Conservation (phyloP, 2,797 vertebrate species). For the Cossypha polioptera region DNA sequence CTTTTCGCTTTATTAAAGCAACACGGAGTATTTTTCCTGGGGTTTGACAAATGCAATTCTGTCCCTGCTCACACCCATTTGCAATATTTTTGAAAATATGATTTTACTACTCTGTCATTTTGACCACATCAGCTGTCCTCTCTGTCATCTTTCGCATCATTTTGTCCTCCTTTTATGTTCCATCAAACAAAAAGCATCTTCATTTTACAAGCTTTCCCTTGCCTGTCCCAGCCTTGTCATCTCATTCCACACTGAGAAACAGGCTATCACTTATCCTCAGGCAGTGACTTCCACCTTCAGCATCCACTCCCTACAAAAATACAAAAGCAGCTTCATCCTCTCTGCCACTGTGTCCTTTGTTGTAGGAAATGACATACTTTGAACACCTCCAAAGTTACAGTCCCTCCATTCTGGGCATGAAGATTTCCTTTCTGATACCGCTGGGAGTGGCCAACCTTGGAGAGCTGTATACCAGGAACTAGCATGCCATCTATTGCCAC, state of each 20-base stretch:
- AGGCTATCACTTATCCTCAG: not conserved
- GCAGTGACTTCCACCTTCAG: not conserved
- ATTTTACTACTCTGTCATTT: not conserved
- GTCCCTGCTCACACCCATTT: not conserved
- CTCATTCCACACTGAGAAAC: not conserved
- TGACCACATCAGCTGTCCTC: not conserved
- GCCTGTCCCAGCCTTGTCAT: not conserved
- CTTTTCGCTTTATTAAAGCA: not conserved
- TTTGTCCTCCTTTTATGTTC: not conserved
- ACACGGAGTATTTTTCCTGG: not conserved
- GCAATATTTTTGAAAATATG: not conserved
- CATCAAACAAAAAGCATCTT: constrained; percentile 9
- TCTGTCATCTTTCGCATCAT: not conserved
- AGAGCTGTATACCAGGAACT: not conserved
- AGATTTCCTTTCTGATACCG: not conserved
- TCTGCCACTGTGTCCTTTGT: not conserved
- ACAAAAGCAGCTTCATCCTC: not conserved
- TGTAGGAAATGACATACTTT: not conserved
- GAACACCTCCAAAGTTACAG: not conserved
- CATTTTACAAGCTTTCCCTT: not conserved
- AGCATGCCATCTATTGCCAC: not conserved
- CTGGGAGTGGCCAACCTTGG: not conserved
- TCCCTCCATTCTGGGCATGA: not conserved
- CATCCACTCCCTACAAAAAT: not conserved
- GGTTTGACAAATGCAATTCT: not conserved